Evolutionary conservation across 2,797 vertebrate species (phyloP).

Genomic region (Sciurus vulgaris): DNA sequence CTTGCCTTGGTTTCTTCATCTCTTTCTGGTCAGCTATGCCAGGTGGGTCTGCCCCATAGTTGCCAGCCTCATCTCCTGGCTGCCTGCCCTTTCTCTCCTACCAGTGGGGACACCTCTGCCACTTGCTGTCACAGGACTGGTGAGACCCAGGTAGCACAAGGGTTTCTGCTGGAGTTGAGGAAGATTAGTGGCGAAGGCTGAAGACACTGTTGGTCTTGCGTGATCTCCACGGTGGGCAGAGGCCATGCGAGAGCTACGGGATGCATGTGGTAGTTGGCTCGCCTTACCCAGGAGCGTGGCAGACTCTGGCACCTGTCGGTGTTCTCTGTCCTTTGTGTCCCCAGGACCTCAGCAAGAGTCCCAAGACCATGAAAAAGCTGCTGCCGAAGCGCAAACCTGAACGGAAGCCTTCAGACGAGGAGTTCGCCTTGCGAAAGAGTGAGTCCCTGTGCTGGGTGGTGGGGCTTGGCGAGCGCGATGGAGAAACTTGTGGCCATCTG

Average conservation of each 20-base stretch:
- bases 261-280: no score
- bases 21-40: not conserved
- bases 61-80: not conserved
- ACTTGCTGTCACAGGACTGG: not conserved
- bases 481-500: not conserved
- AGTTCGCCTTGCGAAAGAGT: conserved; percentile 98
- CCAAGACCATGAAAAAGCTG: conserved; percentile 98
- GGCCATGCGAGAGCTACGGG: no score
- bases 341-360: conserved; percentile 99
- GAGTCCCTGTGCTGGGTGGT: not conserved
- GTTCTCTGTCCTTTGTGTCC: not conserved
- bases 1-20: not conserved
- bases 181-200: not conserved
- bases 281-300: no score
- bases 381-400: conserved; percentile 98
- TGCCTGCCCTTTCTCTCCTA: conserved; percentile 8
- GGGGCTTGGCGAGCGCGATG: no score
- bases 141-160: not conserved
- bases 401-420: conserved; percentile 98
- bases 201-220: not conserved
- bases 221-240: not conserved
- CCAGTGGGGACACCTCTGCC: not conserved
- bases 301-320: not conserved
- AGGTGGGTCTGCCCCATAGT: not conserved
- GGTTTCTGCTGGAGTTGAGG: not conserved